phyloP scores from a whole-genome alignment of 2,113 vertebrate genomes.

The Pygoscelis adeliae region DNA sequence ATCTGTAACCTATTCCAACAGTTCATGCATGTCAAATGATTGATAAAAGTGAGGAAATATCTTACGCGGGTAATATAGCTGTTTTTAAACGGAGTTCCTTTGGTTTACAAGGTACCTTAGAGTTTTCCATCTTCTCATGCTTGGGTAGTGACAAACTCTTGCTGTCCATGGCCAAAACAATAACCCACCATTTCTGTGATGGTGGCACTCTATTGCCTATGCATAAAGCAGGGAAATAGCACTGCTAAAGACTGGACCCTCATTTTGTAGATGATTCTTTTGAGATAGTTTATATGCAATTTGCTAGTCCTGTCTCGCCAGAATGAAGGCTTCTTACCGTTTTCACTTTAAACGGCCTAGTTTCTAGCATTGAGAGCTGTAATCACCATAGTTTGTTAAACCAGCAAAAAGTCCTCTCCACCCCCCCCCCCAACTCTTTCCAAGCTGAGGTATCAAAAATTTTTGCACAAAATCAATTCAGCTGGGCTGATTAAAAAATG shows the following conservation, averaged over 20 bases:
- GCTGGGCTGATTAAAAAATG: background rate
- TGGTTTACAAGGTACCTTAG: background rate
- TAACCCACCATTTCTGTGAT: background rate
- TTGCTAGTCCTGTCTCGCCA: background rate
- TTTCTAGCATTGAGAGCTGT: background rate
- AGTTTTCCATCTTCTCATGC: background rate
- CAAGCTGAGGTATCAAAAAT: background rate
- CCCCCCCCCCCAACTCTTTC: background rate
- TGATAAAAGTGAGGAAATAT: background rate
- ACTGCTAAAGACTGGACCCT: background rate
- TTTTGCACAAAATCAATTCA: background rate
- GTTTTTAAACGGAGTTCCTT: background rate
- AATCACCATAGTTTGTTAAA: background rate
- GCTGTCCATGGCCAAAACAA: background rate
- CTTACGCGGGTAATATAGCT: background rate
- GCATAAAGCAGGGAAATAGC: no score
- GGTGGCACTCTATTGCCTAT: background rate
- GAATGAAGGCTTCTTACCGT: background rate
- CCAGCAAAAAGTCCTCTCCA: background rate
- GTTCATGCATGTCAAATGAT: background rate
- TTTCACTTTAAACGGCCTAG: background rate
- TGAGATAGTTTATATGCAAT: background rate
- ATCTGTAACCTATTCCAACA: background rate
- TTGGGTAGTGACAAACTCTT: background rate
- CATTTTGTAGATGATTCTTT: background rate